These are phyloP conservation scores for Thera obeliscata DNA, from an alignment of 2,888 invertebrate species.

Conservation along the genomic window DNA sequence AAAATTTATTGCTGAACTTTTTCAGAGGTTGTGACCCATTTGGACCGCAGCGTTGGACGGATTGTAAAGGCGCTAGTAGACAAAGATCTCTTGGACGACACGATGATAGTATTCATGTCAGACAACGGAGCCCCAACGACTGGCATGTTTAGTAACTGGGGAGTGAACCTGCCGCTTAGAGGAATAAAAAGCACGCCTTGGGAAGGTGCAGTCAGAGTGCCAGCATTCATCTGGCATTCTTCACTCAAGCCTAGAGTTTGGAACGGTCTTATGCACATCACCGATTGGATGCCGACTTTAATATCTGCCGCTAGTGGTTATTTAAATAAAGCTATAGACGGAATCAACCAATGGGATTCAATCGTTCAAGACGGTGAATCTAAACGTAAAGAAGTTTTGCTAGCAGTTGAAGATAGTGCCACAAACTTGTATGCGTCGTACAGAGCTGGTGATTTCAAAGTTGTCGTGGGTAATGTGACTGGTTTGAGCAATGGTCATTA, in stretches of 20 bases:
- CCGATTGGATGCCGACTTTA: slow-evolving; percentile 93
- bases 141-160: slow-evolving; percentile 89
- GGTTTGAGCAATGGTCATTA: slow-evolving; percentile 69
- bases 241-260: slow-evolving; percentile 86
- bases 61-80: slow-evolving; percentile 88
- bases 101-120: slow-evolving; percentile 93
- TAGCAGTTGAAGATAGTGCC: slow-evolving; percentile 84
- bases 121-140: slow-evolving; percentile 95
- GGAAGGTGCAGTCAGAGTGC: slow-evolving; percentile 93
- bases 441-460: slow-evolving; percentile 86
- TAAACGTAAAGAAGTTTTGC: slow-evolving; percentile 82
- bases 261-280: slow-evolving; percentile 88
- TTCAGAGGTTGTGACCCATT: slow-evolving; percentile 87
- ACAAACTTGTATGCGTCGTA: slow-evolving; percentile 80
- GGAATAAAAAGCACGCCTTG: slow-evolving; percentile 93
- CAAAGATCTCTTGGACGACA: slow-evolving; percentile 89
- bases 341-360: slow-evolving; percentile 88
- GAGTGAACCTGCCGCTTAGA: slow-evolving; percentile 90
- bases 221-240: slow-evolving; percentile 88
- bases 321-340: slow-evolving; percentile 81
- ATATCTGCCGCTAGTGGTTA: slow-evolving; percentile 69
- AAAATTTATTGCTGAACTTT: slow-evolving; percentile 36
- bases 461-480: slow-evolving; percentile 83
- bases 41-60: slow-evolving; percentile 93
- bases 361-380: slow-evolving; percentile 77